Conservation (phyloP, 2,888 invertebrate genomes). For the Hypomecis atomaria region DNA sequence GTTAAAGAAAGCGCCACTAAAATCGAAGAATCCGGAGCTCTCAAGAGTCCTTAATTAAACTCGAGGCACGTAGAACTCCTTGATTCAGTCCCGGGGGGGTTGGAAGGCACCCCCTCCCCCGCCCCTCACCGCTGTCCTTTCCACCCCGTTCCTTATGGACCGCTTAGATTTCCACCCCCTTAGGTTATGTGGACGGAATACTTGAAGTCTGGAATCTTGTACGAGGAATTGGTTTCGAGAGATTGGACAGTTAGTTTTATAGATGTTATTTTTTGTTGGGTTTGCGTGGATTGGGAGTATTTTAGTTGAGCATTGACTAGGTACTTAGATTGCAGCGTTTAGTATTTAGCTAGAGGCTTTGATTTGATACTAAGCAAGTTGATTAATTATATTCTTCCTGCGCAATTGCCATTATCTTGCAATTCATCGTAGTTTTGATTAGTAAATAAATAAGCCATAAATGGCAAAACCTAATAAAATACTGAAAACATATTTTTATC, state of each 20-base stretch:
- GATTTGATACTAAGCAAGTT: background rate
- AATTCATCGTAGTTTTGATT: too few relatives aligned
- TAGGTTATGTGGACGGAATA: conserved; percentile 81
- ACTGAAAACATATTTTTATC: background rate
- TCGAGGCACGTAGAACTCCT: conserved; percentile 82
- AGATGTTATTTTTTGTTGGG: conserved; percentile 56
- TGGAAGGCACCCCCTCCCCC: conserved; percentile 52
- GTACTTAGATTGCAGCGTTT: background rate
- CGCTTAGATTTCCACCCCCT: conserved; percentile 83
- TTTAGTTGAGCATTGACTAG: conserved; percentile 9
- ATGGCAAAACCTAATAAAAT: too few relatives aligned
- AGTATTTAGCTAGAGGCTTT: background rate
- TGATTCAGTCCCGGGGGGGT: conserved; percentile 78
- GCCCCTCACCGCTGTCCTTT: conserved; percentile 47
- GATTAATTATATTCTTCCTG: too few relatives aligned
- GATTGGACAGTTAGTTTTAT: conserved; percentile 76
- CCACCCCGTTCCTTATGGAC: conserved; percentile 79
- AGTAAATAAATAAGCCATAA: too few relatives aligned
- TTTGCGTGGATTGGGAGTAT: conserved; percentile 34
- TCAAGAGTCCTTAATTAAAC: conserved; percentile 81
- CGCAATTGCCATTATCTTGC: too few relatives aligned
- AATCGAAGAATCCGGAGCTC: conserved; percentile 80
- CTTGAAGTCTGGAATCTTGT: conserved; percentile 81
- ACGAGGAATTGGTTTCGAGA: conserved; percentile 79
- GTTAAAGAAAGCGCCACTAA: conserved; percentile 79